Base-by-base conservation (phyloP, 1,140 invertebrate genomes). In the Amyelois transitella region DNA sequence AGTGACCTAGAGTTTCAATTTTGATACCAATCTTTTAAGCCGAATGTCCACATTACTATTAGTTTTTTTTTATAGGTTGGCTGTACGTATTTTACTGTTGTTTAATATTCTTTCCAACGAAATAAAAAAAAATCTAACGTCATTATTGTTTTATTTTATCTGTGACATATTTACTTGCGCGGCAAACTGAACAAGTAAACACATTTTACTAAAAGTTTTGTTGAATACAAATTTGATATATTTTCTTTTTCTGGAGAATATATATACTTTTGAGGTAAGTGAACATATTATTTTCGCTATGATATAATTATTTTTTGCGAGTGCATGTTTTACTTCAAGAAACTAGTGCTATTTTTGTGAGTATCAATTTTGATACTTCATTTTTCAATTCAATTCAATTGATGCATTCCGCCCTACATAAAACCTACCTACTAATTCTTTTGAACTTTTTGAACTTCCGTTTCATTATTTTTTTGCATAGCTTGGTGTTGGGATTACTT, bases 341-440 rank as follows among this genome's bases (percentile, higher is more conserved):
- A 71, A 71, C 38, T 69, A 65, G 66, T 72, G 64, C 62, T 75
- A 58, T 72, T 72, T 72, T 75, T 74, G 53, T 69, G 62, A 62
- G 64, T 71, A 71, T 75, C 68, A 71, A 71, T 69, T 51, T 75
- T 75, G 69, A 68, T 72, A 75, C 66, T 72, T 70, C 69, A 72
- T n/a, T n/a, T n/a, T n/a, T n/a, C n/a, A n/a, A n/a, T n/a, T n/a
- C n/a, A n/a, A n/a, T n/a, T n/a, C n/a, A n/a, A n/a, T n/a, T n/a
- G n/a, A n/a, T 66, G 69, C 69, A 72, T 75, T 75, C 72, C 62
- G 64, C 56, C 69, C 67, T 72, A 66, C 63, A 68, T 75, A 68
- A 72, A 70, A 66, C 57, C 63, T 70, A 72, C 62, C 66, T 72
- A 72, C 62, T 72, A 69, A 75, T 48, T 72, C 64, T 67, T 64